Conservation (phyloP, 2,888 invertebrate species). For the Physocephala rufipes region DNA sequence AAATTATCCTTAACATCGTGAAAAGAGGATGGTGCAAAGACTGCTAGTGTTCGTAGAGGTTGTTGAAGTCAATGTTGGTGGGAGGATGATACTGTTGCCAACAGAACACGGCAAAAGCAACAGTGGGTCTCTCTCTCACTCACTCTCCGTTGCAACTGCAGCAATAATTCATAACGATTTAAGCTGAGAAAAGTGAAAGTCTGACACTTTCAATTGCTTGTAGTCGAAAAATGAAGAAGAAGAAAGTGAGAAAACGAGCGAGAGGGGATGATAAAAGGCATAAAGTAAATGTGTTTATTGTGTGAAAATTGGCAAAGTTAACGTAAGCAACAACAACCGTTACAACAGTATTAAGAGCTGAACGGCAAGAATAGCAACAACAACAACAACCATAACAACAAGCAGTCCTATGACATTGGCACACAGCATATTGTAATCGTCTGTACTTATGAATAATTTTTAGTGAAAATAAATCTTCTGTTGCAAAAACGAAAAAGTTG, state of each 20-base stretch:
- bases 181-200: slow-evolving; percentile 52
- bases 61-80: too few relatives aligned
- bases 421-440: slow-evolving; percentile 33
- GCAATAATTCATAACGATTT: slow-evolving; percentile 51
- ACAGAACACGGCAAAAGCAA: too few relatives aligned
- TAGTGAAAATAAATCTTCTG: slow-evolving; percentile 23
- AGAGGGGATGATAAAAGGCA: too few relatives aligned
- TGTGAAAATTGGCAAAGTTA: neutral
- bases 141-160: slow-evolving; percentile 4
- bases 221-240: neutral
- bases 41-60: neutral
- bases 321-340: slow-evolving; percentile 5
- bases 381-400: slow-evolving; percentile 15
- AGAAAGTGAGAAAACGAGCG: too few relatives aligned
- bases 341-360: too few relatives aligned
- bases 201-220: slow-evolving; percentile 49
- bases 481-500: slow-evolving; percentile 15
- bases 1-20: slow-evolving; percentile 40
- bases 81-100: too few relatives aligned
- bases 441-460: slow-evolving; percentile 31
- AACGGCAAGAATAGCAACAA: slow-evolving; percentile 23
- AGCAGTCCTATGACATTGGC: neutral
- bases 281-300: too few relatives aligned
- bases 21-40: slow-evolving; percentile 14
- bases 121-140: neutral